Percentiles rank a stretch among this genome's conserved stretches.
phyloP scores from a whole-genome alignment of 2,888 invertebrate genomes.

The Acrobasis suavella region DNA sequence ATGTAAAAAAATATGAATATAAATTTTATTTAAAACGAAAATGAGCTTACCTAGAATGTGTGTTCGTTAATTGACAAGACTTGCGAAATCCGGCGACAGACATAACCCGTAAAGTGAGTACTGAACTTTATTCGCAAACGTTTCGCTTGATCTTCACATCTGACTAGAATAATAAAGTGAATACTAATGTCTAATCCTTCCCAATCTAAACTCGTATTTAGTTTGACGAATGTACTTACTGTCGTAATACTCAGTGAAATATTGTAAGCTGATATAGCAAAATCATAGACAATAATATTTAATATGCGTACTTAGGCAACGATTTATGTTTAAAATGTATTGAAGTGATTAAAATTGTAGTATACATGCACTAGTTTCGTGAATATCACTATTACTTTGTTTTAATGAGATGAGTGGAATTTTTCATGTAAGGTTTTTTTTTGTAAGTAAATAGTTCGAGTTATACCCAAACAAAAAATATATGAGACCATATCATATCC shows the following conservation, averaged over 20 bases:
- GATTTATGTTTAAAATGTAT: neutral
- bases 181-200: slow-evolving; percentile 46
- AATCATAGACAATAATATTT: slow-evolving; percentile 2
- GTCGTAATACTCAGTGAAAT: slow-evolving; percentile 50
- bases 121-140: slow-evolving; percentile 48
- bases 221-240: slow-evolving; percentile 54
- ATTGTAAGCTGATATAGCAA: slow-evolving; percentile 7
- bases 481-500: no score
- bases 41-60: no score
- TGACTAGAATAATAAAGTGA: slow-evolving; percentile 37
- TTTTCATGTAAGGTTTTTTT: no score
- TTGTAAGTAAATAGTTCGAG: no score
- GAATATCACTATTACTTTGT: neutral
- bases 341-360: no score
- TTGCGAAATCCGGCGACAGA: neutral
- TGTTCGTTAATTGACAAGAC: neutral
- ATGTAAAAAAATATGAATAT: no score
- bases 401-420: neutral
- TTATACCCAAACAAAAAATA: no score
- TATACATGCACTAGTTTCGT: no score
- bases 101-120: slow-evolving; percentile 14
- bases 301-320: neutral
- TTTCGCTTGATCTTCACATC: slow-evolving; percentile 54
- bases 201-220: slow-evolving; percentile 61
- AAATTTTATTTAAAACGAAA: no score